phyloP scores from a whole-genome alignment of 2,113 vertebrate species.

The Orthonyx spaldingii region DNA sequence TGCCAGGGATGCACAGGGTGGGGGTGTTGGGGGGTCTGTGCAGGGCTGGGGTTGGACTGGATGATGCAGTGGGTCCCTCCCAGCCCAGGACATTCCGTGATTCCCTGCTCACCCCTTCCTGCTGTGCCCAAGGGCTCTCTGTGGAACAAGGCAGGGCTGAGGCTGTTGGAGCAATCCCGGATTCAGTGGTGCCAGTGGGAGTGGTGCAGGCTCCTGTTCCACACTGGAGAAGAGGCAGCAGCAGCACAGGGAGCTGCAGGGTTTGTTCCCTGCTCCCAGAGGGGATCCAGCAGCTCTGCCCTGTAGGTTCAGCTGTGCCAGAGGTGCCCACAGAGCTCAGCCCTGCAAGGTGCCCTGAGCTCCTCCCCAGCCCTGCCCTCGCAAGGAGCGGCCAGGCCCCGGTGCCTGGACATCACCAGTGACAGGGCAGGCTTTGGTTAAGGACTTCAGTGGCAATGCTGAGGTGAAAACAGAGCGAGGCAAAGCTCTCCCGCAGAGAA shows the following conservation, averaged over 20 bases:
- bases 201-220: background rate
- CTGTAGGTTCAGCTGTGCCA: background rate
- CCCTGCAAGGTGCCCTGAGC: background rate
- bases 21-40: background rate
- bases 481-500: background rate
- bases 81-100: background rate
- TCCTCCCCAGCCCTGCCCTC: background rate
- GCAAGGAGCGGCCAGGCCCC: background rate
- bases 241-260: background rate
- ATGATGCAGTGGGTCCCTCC: fast-evolving
- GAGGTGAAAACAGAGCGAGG: background rate
- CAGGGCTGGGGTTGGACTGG: fast-evolving
- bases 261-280: background rate
- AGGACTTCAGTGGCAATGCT: background rate
- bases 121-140: background rate
- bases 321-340: background rate
- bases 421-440: background rate
- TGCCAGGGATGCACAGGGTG: background rate
- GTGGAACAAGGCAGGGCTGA: background rate
- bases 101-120: background rate
- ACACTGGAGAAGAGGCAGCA: background rate
- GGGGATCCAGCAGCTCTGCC: background rate
- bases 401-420: background rate
- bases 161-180: background rate
- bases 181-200: background rate